Conservation (phyloP, 2,888 invertebrate species). For the Dryobotodes eremita region DNA sequence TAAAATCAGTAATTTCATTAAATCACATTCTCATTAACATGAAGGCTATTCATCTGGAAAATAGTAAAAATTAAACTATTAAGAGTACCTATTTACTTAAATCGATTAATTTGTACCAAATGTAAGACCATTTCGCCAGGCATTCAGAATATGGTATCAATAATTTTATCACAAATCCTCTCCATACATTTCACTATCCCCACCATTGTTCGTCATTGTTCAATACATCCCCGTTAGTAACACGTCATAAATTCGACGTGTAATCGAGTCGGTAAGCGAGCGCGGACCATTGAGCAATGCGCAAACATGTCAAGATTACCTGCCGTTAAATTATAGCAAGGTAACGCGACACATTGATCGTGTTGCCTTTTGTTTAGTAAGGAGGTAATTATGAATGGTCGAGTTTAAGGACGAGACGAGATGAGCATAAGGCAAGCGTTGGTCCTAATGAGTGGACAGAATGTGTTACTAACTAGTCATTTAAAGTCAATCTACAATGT, state of each 20-base stretch:
- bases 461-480: background rate
- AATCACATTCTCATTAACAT: background rate
- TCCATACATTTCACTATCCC: background rate
- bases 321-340: constrained; percentile 53
- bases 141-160: background rate
- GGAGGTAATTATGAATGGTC: background rate
- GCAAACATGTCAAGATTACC: constrained; percentile 57
- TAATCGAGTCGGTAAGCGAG: constrained; percentile 47
- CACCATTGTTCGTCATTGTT: constrained; percentile 12
- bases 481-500: background rate
- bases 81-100: too few relatives aligned
- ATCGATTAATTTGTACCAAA: background rate
- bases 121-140: background rate
- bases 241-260: constrained; percentile 52
- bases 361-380: constrained; percentile 27
- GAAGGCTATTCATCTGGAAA: background rate
- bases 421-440: background rate
- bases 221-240: constrained; percentile 35
- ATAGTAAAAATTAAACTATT: background rate
- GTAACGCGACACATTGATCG: constrained; percentile 37
- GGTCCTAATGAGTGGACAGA: background rate
- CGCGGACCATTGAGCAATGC: constrained; percentile 59
- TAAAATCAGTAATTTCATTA: background rate
- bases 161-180: background rate
- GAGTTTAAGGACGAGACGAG: background rate